Evolutionary conservation across 2,113 vertebrate genomes (phyloP).

Genomic region (Platycercus adscitus): DNA sequence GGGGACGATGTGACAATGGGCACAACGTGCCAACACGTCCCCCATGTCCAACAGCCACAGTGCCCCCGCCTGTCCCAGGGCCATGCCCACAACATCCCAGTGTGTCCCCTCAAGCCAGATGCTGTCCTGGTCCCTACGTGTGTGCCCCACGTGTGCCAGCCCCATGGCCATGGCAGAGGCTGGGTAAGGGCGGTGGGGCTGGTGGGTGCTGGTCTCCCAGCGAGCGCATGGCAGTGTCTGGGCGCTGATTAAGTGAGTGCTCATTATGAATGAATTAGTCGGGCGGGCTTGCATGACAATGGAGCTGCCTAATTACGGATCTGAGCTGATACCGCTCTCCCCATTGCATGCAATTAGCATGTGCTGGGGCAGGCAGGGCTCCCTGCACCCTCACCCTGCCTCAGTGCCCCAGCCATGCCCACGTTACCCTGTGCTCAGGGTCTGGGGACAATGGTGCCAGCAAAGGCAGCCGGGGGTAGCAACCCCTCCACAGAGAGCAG

Average conservation of each 20-base stretch:
- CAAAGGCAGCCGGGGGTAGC: neutral
- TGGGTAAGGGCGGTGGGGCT: neutral
- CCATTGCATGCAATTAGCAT: slow-evolving; percentile 63
- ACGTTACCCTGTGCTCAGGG: rapidly evolving
- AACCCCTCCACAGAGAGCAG: neutral
- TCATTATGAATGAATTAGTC: slow-evolving; percentile 52
- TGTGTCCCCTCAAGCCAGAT: rapidly evolving
- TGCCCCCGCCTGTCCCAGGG: neutral
- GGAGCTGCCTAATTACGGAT: slow-evolving; percentile 69
- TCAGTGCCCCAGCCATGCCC: neutral
- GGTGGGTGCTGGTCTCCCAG: neutral
- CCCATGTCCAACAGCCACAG: neutral
- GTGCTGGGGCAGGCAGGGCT: slow-evolving; percentile 11
- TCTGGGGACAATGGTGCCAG: neutral
- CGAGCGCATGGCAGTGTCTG: slow-evolving; percentile 34
- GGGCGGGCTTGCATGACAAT: slow-evolving; percentile 67
- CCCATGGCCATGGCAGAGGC: neutral
- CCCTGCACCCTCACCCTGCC: neutral
- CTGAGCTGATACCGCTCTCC: slow-evolving; percentile 62
- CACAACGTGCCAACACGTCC: rapidly evolving
- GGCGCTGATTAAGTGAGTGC: slow-evolving; percentile 55
- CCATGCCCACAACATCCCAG: rapidly evolving
- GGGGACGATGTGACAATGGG: rapidly evolving
- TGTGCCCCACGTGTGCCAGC: neutral
- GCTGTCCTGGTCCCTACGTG: neutral